Conservation (phyloP, 2,888 invertebrate species). For the Apodemia zela region DNA sequence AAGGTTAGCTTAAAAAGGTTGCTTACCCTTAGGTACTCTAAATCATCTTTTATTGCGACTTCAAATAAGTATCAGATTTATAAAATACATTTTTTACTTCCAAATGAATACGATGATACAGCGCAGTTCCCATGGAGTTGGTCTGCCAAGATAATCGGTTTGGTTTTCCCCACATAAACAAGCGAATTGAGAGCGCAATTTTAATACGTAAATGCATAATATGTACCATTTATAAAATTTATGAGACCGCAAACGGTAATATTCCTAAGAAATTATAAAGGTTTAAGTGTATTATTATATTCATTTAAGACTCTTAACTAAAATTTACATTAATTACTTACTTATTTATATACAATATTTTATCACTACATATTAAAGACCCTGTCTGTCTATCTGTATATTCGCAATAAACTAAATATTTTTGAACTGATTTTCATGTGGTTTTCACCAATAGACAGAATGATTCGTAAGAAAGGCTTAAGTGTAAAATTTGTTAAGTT, state of each 20-base stretch:
- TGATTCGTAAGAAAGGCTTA: no score
- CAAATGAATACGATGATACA: background rate
- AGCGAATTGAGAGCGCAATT: conserved; percentile 10
- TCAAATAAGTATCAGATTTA: no score
- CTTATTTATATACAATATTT: background rate
- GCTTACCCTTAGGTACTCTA: no score
- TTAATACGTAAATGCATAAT: conserved; percentile 10
- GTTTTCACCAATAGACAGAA: no score
- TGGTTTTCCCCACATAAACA: conserved; percentile 12
- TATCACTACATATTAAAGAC: no score
- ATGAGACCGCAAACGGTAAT: conserved; percentile 12
- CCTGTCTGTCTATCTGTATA: no score
- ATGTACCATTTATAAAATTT: conserved; percentile 3
- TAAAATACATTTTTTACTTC: background rate
- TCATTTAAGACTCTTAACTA: background rate
- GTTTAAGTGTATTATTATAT: background rate
- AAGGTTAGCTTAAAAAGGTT: no score
- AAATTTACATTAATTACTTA: background rate
- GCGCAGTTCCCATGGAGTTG: conserved; percentile 1
- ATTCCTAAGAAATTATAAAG: conserved; percentile 2
- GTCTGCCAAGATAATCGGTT: conserved; percentile 3
- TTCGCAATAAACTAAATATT: no score
- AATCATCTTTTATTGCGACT: no score
- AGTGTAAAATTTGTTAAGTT: no score
- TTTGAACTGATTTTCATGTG: no score